Conservation (phyloP, 2,113 vertebrate species). For the Thalassoma bifasciatum region DNA sequence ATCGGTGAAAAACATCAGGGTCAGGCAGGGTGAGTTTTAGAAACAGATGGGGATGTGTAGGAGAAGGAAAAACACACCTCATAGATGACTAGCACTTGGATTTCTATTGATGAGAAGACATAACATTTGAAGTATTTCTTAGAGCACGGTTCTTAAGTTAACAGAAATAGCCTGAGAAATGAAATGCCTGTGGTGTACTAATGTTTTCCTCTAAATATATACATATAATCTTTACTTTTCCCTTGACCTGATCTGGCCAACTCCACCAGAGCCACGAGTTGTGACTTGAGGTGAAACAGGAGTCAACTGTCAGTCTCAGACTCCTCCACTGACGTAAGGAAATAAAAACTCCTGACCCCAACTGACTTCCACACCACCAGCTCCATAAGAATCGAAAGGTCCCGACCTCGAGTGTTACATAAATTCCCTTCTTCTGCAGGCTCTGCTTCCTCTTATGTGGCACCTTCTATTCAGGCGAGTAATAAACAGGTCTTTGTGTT, state of each 20-base stretch:
- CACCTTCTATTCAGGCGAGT: slow-evolving; percentile 46
- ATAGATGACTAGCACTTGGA: slow-evolving; percentile 16
- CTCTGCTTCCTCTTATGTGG: slow-evolving; percentile 53
- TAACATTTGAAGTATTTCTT: too few species aligned
- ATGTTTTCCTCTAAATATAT: not conserved
- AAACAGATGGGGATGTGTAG: slow-evolving; percentile 23
- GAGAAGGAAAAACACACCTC: not conserved
- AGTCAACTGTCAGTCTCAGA: slow-evolving; percentile 12
- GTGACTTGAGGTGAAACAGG: slow-evolving; percentile 11
- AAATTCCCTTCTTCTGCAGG: slow-evolving; percentile 33
- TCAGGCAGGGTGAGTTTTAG: slow-evolving; percentile 2
- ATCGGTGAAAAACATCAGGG: slow-evolving; percentile 21
- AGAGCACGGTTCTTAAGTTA: too few species aligned
- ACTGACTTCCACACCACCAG: slow-evolving; percentile 12
- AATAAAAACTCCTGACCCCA: slow-evolving; percentile 30
- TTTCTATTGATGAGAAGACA: slow-evolving; percentile 15
- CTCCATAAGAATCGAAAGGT: slow-evolving; percentile 41
- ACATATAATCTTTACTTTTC: not conserved
- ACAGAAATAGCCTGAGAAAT: too few species aligned
- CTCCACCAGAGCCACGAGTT: slow-evolving; percentile 11
- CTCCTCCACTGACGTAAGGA: slow-evolving; percentile 21
- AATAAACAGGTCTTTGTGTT: slow-evolving; percentile 63
- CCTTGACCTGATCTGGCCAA: not conserved
- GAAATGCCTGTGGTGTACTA: too few species aligned
- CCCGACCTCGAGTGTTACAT: slow-evolving; percentile 52